Base-by-base conservation (phyloP, 1,140 invertebrate genomes). In the Plectrocnemia conspersa region DNA sequence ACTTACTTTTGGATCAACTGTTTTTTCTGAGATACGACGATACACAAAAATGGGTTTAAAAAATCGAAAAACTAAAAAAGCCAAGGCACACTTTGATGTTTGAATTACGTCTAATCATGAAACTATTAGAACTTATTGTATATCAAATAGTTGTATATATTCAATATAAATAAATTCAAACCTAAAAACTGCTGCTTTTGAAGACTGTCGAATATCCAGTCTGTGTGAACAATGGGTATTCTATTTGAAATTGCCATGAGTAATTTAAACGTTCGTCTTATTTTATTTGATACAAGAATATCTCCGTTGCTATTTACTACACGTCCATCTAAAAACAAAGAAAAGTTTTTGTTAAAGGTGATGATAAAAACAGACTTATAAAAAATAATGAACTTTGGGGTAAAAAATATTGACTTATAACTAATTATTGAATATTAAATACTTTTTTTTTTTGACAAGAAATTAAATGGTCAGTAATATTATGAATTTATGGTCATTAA, bases 201-300 rank as follows among this genome's bases (percentile, higher is more conserved):
- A n/a, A 13, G 4, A 41, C 59, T 61, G 13, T 38, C 42, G 5
- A 3, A 11, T 7, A 61, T 27, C 54, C 55, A 61, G 9, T 11
- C 16, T 15, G 19, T 2, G 19, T 46, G 23, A 1, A 61, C 55
- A 2, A 61, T 36, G 2, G 59, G 59, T 1, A 33, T 54, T n/a
- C 59, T 55, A 5, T 1, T 23, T 6, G 59, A 53, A 7, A 48
- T 9, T 2, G 54, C 46, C 7, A 47, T 33, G 18, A 58, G 18
- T 15, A 45, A 11, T 52, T 61, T 61, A 7, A 55, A 25, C 3
- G 59, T 57, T 25, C 52, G 38, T 11, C 16, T 36, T 3, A 53
- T 11, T 25, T 25, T 21, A 3, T 46, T 36, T 3, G 27, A n/a
- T 11, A 61, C 52, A n/a, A 61, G 36, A 2, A 61, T 42, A n/a